Conservation (phyloP, 2,113 vertebrate species). For the Zonotrichia leucophrys region DNA sequence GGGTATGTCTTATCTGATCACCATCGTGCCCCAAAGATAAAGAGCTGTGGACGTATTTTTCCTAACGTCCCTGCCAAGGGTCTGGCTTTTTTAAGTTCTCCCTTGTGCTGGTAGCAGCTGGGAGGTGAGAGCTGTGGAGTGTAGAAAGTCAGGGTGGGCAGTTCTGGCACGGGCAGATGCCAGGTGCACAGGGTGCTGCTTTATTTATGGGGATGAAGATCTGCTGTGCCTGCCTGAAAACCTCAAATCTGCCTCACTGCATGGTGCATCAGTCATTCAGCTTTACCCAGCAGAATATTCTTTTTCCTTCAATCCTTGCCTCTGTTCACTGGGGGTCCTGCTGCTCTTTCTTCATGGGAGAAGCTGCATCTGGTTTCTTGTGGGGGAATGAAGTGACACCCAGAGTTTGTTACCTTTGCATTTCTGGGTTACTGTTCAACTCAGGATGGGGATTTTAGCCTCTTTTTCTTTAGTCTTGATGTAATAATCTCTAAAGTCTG, state of each 20-base stretch:
- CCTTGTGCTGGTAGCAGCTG: not conserved
- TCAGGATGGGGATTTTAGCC: not conserved
- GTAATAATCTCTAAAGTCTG: not conserved
- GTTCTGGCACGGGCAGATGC: not conserved
- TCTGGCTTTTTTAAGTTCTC: not conserved
- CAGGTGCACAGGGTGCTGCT: accelerated
- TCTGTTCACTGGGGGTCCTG: not conserved
- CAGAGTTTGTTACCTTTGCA: not conserved
- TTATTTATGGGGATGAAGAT: not conserved
- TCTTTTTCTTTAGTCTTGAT: not conserved
- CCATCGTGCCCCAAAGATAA: not conserved
- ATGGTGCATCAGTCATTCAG: not conserved
- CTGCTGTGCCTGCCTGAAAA: not conserved
- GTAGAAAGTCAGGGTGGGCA: accelerated
- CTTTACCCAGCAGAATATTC: not conserved
- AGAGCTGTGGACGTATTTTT: not conserved
- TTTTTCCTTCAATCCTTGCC: not conserved
- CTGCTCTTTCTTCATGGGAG: not conserved
- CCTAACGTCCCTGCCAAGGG: not conserved
- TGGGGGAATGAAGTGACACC: not conserved
- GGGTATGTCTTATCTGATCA: not conserved
- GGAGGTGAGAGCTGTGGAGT: not conserved
- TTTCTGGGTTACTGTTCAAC: not conserved
- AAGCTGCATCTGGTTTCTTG: not conserved
- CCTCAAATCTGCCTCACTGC: not conserved